Evolutionary conservation across 1,140 invertebrate species (phyloP).

Genomic region (Bombyx mandarina): DNA sequence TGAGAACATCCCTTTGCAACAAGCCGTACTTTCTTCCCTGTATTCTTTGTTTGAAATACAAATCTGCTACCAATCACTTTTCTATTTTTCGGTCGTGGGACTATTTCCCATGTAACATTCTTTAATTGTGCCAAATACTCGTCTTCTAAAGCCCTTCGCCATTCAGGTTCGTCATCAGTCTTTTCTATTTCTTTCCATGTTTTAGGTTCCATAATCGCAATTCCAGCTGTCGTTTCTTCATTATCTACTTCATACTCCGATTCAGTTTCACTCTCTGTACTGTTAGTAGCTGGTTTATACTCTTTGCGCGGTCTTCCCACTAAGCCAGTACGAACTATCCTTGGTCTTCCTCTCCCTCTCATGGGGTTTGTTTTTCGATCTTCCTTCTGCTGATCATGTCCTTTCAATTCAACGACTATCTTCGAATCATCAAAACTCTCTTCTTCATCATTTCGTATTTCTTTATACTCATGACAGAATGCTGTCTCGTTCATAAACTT

Average conservation of each 20-base stretch:
- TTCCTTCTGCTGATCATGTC: not conserved
- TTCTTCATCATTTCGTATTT: conserved; percentile 12
- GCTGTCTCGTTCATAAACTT: conserved; percentile 17
- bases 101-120: conserved; percentile 20
- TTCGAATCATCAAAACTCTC: conserved; percentile 3
- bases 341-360: conserved; percentile 13
- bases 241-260: conserved; percentile 8
- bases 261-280: conserved; percentile 3
- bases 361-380: conserved; percentile 1
- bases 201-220: conserved; percentile 12
- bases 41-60: conserved; percentile 11
- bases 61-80: conserved; percentile 20
- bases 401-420: conserved; percentile 1
- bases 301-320: conserved; percentile 11
- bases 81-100: conserved; percentile 16
- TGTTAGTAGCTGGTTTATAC: conserved; percentile 6
- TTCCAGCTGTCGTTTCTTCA: conserved; percentile 7
- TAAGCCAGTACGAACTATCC: conserved; percentile 11
- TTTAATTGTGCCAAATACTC: conserved; percentile 21
- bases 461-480: conserved; percentile 17
- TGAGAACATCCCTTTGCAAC: conserved; percentile 21
- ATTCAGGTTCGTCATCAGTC: conserved; percentile 8
- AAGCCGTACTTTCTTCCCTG: conserved; percentile 16
- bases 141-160: conserved; percentile 20
- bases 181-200: conserved; percentile 16